A percentile compares a stretch with the other conserved stretches of the same genome.
Conservation (phyloP, 2,797 vertebrate species). For the Cryptoprocta ferox region DNA sequence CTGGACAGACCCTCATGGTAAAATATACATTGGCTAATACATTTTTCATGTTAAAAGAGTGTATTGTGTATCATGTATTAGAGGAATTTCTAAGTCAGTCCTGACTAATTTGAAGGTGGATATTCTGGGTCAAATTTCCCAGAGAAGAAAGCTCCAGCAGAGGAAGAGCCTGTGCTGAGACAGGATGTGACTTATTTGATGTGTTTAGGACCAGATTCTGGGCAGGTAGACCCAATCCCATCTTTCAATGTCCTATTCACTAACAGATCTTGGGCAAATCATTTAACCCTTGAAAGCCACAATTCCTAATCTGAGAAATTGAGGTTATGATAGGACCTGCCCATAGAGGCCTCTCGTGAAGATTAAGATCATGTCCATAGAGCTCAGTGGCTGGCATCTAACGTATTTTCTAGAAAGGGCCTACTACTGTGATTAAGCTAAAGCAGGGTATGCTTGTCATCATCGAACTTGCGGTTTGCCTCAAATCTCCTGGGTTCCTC, state of each 20-base stretch:
- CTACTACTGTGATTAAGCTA: neutral
- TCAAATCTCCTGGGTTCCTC: neutral
- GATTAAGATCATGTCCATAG: neutral
- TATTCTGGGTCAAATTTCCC: slow-evolving; percentile 1
- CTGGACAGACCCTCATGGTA: neutral
- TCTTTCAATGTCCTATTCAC: no score
- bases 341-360: neutral
- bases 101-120: neutral
- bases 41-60: neutral
- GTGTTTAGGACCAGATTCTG: neutral
- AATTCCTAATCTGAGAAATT: slow-evolving; percentile 3
- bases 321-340: neutral
- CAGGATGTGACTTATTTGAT: neutral
- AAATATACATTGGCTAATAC: neutral
- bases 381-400: neutral
- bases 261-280: neutral
- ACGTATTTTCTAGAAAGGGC: neutral
- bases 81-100: neutral
- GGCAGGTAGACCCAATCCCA: neutral
- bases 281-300: neutral
- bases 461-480: neutral
- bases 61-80: neutral
- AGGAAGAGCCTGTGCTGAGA: neutral
- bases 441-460: neutral
- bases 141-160: neutral